phyloP scores from a whole-genome alignment of 2,888 invertebrate genomes.

The Lasioglossum marginatum region DNA sequence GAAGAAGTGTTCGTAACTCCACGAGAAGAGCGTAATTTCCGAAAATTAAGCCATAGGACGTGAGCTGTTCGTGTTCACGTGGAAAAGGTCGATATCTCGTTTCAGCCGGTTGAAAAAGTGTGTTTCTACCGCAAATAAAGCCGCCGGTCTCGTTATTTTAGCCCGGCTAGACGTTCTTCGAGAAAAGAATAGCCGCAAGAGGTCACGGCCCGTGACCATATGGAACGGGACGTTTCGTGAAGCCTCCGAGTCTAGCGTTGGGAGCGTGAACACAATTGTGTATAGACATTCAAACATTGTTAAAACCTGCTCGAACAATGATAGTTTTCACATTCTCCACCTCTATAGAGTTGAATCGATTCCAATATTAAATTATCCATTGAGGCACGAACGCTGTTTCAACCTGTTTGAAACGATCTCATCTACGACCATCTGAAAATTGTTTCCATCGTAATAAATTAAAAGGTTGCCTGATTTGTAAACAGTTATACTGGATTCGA shows the following conservation, averaged over 20 bases:
- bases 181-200: constrained; percentile 21
- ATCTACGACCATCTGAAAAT: background rate
- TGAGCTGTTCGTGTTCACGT: background rate
- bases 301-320: background rate
- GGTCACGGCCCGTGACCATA: constrained; percentile 43
- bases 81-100: constrained; percentile 29
- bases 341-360: background rate
- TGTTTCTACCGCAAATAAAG: constrained; percentile 62
- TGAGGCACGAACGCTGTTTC: background rate
- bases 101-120: constrained; percentile 34
- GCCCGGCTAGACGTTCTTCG: constrained; percentile 25
- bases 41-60: constrained; percentile 20
- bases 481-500: background rate
- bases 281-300: background rate
- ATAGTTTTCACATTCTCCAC: background rate
- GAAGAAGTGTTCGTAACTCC: background rate
- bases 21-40: constrained; percentile 23
- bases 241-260: background rate
- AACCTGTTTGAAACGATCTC: background rate
- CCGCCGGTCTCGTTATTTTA: constrained; percentile 29
- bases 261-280: background rate
- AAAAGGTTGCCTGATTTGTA: background rate
- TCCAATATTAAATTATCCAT: background rate
- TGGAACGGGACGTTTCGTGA: constrained; percentile 41
- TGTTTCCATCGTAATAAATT: background rate